phyloP scores from a whole-genome alignment of 2,113 vertebrate genomes.

The Corythornis madagascariensis region DNA sequence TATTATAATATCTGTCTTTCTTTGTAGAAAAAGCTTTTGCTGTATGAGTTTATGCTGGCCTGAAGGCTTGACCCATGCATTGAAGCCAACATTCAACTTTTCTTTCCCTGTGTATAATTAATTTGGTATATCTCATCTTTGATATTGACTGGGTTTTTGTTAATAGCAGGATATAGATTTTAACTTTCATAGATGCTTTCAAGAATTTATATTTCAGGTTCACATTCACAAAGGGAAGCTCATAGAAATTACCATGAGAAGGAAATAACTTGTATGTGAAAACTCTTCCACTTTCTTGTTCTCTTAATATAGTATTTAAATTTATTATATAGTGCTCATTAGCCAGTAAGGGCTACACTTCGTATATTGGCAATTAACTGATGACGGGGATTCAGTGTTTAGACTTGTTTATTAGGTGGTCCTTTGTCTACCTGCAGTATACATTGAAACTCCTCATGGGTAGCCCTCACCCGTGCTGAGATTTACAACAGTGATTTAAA shows the following conservation, averaged over 20 bases:
- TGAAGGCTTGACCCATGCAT: not conserved
- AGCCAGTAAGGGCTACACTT: not conserved
- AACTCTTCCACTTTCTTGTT: not conserved
- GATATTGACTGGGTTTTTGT: not conserved
- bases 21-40: not conserved
- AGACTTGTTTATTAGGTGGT: not conserved
- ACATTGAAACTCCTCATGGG: not conserved
- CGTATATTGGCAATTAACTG: not conserved
- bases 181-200: not conserved
- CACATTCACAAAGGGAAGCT: not conserved
- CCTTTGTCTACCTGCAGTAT: not conserved
- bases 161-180: not conserved
- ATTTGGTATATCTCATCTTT: not conserved
- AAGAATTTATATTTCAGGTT: not conserved
- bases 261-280: not conserved
- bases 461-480: not conserved
- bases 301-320: not conserved
- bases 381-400: not conserved
- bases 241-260: not conserved
- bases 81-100: not conserved
- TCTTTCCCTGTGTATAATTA: not conserved
- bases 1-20: not conserved
- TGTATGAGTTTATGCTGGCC: not conserved
- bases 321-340: not conserved
- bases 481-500: not conserved